phyloP scores from a whole-genome alignment of 2,888 invertebrate genomes.

The Gymnoscelis rufifasciata region DNA sequence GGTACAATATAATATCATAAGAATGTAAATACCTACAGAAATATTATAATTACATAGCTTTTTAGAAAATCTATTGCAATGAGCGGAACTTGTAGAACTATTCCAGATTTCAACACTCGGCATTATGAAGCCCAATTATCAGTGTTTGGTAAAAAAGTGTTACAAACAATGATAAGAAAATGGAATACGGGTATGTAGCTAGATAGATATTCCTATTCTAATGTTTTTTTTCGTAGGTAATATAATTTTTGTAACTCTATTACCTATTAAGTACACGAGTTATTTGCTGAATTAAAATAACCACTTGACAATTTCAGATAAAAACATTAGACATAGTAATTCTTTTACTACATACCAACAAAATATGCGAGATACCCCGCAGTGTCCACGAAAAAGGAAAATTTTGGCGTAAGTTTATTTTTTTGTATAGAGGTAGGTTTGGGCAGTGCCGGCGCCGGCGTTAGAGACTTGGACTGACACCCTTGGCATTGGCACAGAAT shows the following conservation, averaged over 20 bases:
- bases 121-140: constrained; percentile 47
- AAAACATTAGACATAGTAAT: background rate
- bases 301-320: constrained; percentile 19
- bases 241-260: no score
- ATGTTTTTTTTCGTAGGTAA: no score
- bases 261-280: no score
- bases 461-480: no score
- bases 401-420: constrained; percentile 16
- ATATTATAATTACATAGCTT: no score
- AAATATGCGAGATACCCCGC: constrained; percentile 4
- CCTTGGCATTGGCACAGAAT: no score
- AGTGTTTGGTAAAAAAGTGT: constrained; percentile 53
- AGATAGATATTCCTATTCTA: no score
- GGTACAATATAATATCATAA: no score
- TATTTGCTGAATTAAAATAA: no score
- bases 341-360: background rate
- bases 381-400: constrained; percentile 15
- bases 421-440: background rate
- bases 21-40: no score
- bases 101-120: constrained; percentile 26
- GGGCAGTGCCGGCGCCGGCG: no score
- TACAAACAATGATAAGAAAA: constrained; percentile 41
- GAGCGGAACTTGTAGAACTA: constrained; percentile 7
- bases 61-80: constrained; percentile 3
- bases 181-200: constrained; percentile 36